Percentiles rank a stretch among this genome's conserved stretches.
Conservation (phyloP, 2,888 invertebrate genomes). For the Pandemis heparana region DNA sequence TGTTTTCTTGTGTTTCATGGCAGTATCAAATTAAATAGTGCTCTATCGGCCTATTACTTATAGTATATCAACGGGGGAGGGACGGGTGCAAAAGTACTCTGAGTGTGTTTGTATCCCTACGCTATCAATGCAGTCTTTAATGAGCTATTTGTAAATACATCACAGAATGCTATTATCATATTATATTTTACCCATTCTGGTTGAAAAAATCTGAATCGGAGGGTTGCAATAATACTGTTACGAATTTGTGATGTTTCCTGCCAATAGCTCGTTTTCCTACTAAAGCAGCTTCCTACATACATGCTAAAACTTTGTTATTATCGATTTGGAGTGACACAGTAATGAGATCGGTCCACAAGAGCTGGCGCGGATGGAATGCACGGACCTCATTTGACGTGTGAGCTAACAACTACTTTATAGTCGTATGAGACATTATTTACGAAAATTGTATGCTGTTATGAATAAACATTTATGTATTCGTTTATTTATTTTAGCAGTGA, state of each 20-base stretch:
- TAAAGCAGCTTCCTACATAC: constrained; percentile 63
- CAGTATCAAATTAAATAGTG: not conserved
- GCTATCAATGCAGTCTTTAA: constrained; percentile 70
- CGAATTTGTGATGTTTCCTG: constrained; percentile 48
- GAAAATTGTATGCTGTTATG: too few relatives aligned
- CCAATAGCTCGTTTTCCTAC: constrained; percentile 53
- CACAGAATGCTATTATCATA: constrained; percentile 3
- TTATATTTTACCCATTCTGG: not conserved
- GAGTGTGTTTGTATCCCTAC: constrained; percentile 62
- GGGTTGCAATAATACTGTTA: not conserved
- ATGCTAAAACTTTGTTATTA: constrained; percentile 24
- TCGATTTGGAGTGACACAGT: constrained; percentile 45
- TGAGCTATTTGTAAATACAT: constrained; percentile 54
- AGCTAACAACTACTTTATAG: too few relatives aligned
- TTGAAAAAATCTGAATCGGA: not conserved
- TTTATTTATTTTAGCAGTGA: too few relatives aligned
- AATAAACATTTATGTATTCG: too few relatives aligned
- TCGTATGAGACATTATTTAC: too few relatives aligned
- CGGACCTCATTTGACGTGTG: too few relatives aligned
- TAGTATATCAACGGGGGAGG: not conserved
- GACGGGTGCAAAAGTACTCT: too few relatives aligned
- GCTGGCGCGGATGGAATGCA: too few relatives aligned
- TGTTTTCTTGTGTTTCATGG: not conserved
- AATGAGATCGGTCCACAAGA: not conserved
- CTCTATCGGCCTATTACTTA: not conserved